A percentile compares a stretch with the other conserved stretches of the same genome.
Evolutionary conservation across 1,140 invertebrate species (phyloP).

Genomic region (Rhynchophorus ferrugineus): DNA sequence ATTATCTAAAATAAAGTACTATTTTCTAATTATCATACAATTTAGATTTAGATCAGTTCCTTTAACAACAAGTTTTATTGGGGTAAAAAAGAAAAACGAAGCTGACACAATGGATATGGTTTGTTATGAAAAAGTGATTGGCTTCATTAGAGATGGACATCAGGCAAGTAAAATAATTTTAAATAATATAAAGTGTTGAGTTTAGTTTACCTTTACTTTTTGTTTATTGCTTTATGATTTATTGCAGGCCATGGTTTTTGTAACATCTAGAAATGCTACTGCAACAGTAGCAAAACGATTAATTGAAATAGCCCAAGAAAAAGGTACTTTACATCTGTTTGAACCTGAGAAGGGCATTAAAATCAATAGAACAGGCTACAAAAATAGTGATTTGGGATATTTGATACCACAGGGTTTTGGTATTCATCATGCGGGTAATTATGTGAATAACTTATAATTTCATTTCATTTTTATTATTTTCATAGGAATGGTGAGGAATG

Average conservation of each 20-base stretch:
- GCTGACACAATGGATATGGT: conserved; percentile 78
- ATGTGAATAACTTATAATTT: conserved; percentile 8
- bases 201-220: neutral
- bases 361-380: conserved; percentile 34
- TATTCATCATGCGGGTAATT: conserved; percentile 88
- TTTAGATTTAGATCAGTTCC: conserved; percentile 74
- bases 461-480: too few relatives aligned
- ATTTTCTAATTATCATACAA: too few relatives aligned
- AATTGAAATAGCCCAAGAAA: conserved; percentile 46
- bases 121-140: conserved; percentile 87
- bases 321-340: conserved; percentile 63
- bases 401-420: conserved; percentile 85
- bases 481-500: conserved; percentile 75
- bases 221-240: neutral
- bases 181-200: neutral
- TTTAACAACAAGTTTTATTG: conserved; percentile 85
- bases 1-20: neutral
- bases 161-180: conserved; percentile 47
- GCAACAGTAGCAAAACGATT: conserved; percentile 63
- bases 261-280: conserved; percentile 95
- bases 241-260: conserved; percentile 88
- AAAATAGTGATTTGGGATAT: conserved; percentile 56
- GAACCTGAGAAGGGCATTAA: conserved; percentile 54
- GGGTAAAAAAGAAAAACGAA: conserved; percentile 72
- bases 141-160: conserved; percentile 81